These are phyloP conservation scores for Tupiocoris notatus DNA, from an alignment of 2,888 invertebrate genomes.

Conservation along the genomic window DNA sequence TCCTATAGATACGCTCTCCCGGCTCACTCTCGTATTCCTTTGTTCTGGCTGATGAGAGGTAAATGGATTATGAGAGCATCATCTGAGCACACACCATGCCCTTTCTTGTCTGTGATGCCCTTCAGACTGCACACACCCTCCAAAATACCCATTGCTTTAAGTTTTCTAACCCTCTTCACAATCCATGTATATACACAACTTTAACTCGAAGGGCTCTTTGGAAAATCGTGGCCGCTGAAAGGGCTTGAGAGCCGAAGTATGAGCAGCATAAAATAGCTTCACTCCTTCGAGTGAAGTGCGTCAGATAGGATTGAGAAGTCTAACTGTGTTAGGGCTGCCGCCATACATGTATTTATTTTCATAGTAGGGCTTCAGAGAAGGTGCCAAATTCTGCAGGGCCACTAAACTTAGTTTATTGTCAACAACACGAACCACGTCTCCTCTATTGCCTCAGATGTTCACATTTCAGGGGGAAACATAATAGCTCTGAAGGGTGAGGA, in stretches of 20 bases:
- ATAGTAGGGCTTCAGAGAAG: too few relatives aligned
- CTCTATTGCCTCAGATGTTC: too few relatives aligned
- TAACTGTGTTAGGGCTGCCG: constrained; percentile 6
- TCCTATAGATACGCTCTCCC: background rate
- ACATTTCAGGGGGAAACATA: too few relatives aligned
- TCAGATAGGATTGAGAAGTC: background rate
- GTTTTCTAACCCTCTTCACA: background rate
- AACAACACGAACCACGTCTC: too few relatives aligned
- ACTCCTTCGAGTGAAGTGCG: constrained; percentile 3
- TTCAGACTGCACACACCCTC: too few relatives aligned
- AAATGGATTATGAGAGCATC: constrained; percentile 19
- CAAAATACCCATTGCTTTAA: background rate
- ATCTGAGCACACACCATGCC: background rate
- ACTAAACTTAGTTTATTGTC: too few relatives aligned
- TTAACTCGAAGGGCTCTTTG: background rate
- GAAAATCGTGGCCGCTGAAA: background rate
- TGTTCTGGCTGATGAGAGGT: constrained; percentile 16
- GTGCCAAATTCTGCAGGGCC: too few relatives aligned
- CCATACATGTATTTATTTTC: constrained; percentile 12
- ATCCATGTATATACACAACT: constrained; percentile 5
- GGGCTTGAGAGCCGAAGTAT: background rate
- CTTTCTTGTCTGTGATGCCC: background rate
- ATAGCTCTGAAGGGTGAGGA: too few relatives aligned
- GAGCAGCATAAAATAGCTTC: background rate
- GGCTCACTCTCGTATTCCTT: constrained; percentile 7